A percentile compares a stretch with the other conserved stretches of the same genome.
Evolutionary conservation across 2,888 invertebrate genomes (phyloP).

Genomic region (Cerastoderma edule): DNA sequence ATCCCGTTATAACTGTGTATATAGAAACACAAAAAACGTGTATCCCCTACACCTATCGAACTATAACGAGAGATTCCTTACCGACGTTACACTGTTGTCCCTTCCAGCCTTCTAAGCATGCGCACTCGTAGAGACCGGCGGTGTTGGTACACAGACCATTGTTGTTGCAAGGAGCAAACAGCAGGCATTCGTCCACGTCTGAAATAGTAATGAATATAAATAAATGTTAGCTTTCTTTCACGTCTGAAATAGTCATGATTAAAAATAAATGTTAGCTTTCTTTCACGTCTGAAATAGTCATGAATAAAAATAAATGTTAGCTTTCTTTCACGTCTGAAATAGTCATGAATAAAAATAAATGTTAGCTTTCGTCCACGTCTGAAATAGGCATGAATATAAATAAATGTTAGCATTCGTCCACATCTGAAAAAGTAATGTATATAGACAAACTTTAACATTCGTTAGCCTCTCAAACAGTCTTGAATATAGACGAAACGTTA

Average conservation of each 20-base stretch:
- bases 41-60: neutral
- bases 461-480: too few species aligned
- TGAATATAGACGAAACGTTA: too few species aligned
- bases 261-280: neutral
- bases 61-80: neutral
- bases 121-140: conserved; percentile 11
- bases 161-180: conserved; percentile 56
- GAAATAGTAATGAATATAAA: neutral
- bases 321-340: neutral
- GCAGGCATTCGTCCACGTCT: conserved; percentile 55
- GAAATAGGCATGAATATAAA: neutral
- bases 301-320: neutral
- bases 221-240: neutral
- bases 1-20: too few species aligned
- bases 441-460: too few species aligned
- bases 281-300: neutral
- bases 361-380: neutral
- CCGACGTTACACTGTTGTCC: neutral
- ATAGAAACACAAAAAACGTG: neutral
- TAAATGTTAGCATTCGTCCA: neutral
- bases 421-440: too few species aligned
- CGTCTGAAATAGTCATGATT: too few species aligned
- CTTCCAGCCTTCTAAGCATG: conserved; percentile 4
- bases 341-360: neutral
- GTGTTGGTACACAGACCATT: conserved; percentile 41